Evolutionary conservation across 2,888 invertebrate species (phyloP), one percentile per base, ranked within the genome.

Genomic region (Amiota communis): DNA sequence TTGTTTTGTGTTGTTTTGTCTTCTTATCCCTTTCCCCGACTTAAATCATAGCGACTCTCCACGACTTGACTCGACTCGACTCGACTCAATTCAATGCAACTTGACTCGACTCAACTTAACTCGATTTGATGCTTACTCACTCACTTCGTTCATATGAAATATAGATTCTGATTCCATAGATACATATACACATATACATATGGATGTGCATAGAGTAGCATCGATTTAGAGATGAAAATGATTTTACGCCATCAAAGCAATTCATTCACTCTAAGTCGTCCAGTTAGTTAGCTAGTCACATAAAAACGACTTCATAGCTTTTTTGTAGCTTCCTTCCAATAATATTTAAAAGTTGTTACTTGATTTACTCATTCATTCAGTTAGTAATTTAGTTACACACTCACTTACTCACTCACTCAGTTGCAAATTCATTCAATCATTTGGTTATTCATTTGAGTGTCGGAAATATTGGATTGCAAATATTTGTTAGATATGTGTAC

Each of bases 381-480:
- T 23, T 23, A 2, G 3, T 23, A 1, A 23, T 23, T 23, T 23
- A 23, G 2, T 23, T 3, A 23, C 3, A 3, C 67, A 49, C 8
- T 67, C 67, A 67, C 20, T 67, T 51, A 67, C 20, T 67, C 51
- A 23, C 11, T 51, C 67, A 51, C 23, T 51, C 23, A 67, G n/a
- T n/a, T n/a, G n/a, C n/a, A n/a, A n/a, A n/a, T 49, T 23, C 51
- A 51, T 51, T 51, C 67, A 53, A 63, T 63, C 65, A 20, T 12
- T 65, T 48, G 17, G 36, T 17, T 51, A 20, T 20, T 23, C 20
- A 65, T 4, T 70, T 59, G 46, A 75, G 63, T 36, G 70, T 46
- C 71, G 73, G 68, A 64, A 68, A 72, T 72, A 78, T 78, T 76
- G 76, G 77, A 76, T 78, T 75, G 77, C 75, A 75, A 76, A 75